Percentiles rank a stretch among this genome's conserved stretches.
These are phyloP conservation scores for Aleadryas rufinucha DNA, from an alignment of 2,113 vertebrate species.

Conservation along the genomic window DNA sequence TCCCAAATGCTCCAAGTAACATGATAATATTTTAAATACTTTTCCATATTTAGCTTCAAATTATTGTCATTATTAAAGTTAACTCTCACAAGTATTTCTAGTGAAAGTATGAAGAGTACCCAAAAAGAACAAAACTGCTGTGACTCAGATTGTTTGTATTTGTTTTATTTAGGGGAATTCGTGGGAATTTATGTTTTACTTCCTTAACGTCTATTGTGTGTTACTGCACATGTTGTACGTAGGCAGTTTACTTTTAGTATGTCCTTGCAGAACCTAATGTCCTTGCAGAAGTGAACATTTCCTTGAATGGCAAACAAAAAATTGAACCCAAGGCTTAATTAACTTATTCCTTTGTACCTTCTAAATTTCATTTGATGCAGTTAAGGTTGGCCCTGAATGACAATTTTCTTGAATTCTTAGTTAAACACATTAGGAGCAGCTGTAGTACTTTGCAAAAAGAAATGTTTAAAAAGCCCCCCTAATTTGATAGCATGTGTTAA, in stretches of 20 bases:
- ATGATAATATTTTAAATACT: constrained; percentile 13
- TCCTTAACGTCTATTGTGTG: not conserved
- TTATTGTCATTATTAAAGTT: not conserved
- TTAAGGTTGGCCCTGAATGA: not conserved
- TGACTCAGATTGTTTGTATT: constrained; percentile 13
- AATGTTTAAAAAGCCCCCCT: not conserved
- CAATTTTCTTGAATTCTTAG: not conserved
- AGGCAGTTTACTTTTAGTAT: constrained; percentile 45
- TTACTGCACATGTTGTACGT: constrained; percentile 31
- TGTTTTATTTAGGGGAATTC: constrained; percentile 19
- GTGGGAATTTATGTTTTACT: constrained; percentile 23
- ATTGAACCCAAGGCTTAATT: not conserved
- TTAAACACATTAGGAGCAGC: not conserved
- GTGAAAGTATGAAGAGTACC: not conserved
- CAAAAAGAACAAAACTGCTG: not conserved
- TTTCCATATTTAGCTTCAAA: constrained; percentile 50
- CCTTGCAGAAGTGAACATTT: not conserved
- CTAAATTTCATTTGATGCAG: not conserved
- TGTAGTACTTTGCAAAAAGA: not conserved
- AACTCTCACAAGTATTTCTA: not conserved
- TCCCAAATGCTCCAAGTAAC: constrained; percentile 21
- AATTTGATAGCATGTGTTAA: not conserved
- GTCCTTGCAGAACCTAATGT: constrained; percentile 2
- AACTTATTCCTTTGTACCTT: not conserved
- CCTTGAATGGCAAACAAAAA: constrained; percentile 17